Percentiles rank a stretch among this genome's conserved stretches.
Evolutionary conservation across 2,113 vertebrate genomes (phyloP).

Genomic region (Cyprinodon brontotheroides): DNA sequence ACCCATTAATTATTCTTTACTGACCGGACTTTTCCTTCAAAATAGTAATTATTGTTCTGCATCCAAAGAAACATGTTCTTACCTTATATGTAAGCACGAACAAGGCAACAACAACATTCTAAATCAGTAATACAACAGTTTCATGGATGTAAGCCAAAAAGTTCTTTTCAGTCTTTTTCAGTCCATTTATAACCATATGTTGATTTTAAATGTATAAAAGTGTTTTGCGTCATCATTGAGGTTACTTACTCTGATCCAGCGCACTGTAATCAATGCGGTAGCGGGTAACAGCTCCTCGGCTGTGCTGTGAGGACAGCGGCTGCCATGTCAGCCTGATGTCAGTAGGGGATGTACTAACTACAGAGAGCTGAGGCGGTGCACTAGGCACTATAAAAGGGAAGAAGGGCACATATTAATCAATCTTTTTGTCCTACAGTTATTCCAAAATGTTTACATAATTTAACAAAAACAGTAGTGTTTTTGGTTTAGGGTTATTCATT

Average conservation of each 20-base stretch:
- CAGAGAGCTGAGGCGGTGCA: conserved; percentile 88
- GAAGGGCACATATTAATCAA: not conserved
- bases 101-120: too few relatives aligned
- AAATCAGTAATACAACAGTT: too few relatives aligned
- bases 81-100: too few relatives aligned
- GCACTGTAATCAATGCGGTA: conserved; percentile 92
- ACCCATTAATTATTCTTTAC: too few relatives aligned
- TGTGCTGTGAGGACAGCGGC: conserved; percentile 86
- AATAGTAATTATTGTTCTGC: too few relatives aligned
- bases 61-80: too few relatives aligned
- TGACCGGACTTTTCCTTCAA: too few relatives aligned
- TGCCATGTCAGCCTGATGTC: conserved; percentile 92
- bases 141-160: too few relatives aligned
- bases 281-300: conserved; percentile 87
- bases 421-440: not conserved
- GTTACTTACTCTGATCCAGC: conserved; percentile 86
- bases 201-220: not conserved
- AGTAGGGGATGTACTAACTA: conserved; percentile 88
- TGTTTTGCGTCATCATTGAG: not conserved
- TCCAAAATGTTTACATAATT: not conserved
- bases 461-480: not conserved
- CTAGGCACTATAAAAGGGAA: conserved; percentile 83
- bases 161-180: not conserved
- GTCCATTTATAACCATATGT: not conserved
- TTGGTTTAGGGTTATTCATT: not conserved